These are phyloP conservation scores for Ophthalmolycus amberensis DNA, from an alignment of 2,113 vertebrate species.

Conservation along the genomic window DNA sequence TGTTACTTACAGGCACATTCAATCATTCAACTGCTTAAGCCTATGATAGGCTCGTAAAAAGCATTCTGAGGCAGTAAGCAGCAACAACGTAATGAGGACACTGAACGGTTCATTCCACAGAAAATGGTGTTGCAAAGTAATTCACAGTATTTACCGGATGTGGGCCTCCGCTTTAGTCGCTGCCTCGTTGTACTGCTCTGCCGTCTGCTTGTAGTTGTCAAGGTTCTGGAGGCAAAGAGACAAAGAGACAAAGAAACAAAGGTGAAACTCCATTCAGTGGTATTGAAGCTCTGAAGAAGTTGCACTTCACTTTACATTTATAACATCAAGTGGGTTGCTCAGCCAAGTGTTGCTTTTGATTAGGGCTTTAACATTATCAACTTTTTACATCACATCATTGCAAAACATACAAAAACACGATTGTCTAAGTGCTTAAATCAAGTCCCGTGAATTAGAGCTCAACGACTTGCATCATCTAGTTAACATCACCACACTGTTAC, in stretches of 20 bases:
- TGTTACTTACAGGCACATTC: neutral
- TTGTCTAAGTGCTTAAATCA: constrained; percentile 17
- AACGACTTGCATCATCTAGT: constrained; percentile 25
- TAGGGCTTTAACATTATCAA: constrained; percentile 15
- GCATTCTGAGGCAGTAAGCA: neutral
- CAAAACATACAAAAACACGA: constrained; percentile 27
- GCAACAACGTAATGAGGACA: neutral
- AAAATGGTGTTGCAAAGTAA: constrained; percentile 11
- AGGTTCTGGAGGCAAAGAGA: constrained; percentile 84
- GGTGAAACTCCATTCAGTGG: constrained; percentile 1
- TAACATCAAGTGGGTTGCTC: neutral
- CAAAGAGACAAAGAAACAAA: constrained; percentile 4
- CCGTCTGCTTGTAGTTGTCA: constrained; percentile 89
- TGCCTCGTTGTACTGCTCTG: constrained; percentile 89
- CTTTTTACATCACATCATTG: constrained; percentile 23
- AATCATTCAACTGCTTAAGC: neutral
- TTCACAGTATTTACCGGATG: constrained; percentile 86
- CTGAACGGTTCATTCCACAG: constrained; percentile 3
- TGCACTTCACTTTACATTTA: constrained; percentile 9
- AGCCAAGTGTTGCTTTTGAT: neutral
- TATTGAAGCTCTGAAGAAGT: constrained; percentile 4
- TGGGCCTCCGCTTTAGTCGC: constrained; percentile 85
- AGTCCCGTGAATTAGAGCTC: constrained; percentile 18
- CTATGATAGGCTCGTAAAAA: neutral
- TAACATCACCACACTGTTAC: neutral